These are phyloP conservation scores for Sesia bembeciformis DNA, from an alignment of 2,888 invertebrate genomes.

Conservation along the genomic window DNA sequence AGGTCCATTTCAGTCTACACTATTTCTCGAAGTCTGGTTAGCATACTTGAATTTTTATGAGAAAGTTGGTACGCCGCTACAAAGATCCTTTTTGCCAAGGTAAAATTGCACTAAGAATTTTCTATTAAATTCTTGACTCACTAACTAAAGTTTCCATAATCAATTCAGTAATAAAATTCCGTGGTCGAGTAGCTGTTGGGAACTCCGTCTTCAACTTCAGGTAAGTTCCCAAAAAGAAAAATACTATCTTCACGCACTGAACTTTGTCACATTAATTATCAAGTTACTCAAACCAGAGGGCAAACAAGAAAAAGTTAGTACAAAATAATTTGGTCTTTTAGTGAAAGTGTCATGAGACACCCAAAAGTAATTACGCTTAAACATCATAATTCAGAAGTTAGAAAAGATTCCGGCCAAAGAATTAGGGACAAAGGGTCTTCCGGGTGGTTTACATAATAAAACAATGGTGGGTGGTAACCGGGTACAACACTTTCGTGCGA, in stretches of 20 bases:
- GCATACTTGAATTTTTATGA: not conserved
- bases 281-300: not conserved
- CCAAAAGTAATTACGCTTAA: slow-evolving; percentile 46
- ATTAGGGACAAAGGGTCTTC: slow-evolving; percentile 25
- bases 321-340: not conserved
- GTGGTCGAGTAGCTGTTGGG: not conserved
- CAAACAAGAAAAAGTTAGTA: not conserved
- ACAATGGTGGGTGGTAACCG: slow-evolving; percentile 14
- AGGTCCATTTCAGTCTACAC: too few species aligned
- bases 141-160: not conserved
- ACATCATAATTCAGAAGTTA: slow-evolving; percentile 54
- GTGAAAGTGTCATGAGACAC: not conserved
- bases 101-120: not conserved
- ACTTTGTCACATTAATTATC: too few species aligned
- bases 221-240: too few species aligned
- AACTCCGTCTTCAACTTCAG: not conserved
- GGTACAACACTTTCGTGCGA: slow-evolving; percentile 4
- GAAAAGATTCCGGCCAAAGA: slow-evolving; percentile 57
- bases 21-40: too few species aligned
- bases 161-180: not conserved
- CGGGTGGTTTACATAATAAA: slow-evolving; percentile 40
- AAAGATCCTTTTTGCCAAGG: not conserved
- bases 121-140: not conserved
- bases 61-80: not conserved
- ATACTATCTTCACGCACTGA: too few species aligned